These are phyloP conservation scores for Porphyrio hochstetteri DNA, from an alignment of 2,113 vertebrate species.

Conservation along the genomic window DNA sequence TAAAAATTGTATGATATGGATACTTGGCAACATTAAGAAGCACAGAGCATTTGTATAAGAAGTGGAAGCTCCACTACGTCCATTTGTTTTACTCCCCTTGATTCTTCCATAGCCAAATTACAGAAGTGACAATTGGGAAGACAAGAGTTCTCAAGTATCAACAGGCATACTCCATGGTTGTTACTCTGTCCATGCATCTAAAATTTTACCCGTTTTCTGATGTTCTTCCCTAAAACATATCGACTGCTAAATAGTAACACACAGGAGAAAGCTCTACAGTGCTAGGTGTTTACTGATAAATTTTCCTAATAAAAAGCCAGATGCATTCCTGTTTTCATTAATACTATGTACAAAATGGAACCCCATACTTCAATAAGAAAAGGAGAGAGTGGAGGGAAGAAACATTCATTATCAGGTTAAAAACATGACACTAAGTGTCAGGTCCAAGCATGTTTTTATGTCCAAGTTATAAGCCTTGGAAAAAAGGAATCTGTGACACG, in stretches of 20 bases:
- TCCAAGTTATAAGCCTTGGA: background rate
- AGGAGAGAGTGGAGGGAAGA: background rate
- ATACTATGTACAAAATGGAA: background rate
- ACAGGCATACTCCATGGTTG: background rate
- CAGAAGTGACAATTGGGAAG: background rate
- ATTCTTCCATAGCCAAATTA: background rate
- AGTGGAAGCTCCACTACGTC: background rate
- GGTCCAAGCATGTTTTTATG: background rate
- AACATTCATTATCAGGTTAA: background rate
- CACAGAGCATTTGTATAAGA: background rate
- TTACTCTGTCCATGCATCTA: background rate
- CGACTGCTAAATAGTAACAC: background rate
- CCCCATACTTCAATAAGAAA: background rate
- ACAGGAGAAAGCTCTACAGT: background rate
- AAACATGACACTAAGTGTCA: background rate
- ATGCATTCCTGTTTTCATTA: background rate
- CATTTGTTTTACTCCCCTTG: background rate
- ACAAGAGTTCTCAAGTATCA: background rate
- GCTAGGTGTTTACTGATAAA: background rate
- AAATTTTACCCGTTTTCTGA: background rate
- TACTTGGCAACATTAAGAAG: background rate
- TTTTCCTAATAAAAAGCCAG: background rate
- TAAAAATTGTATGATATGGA: background rate
- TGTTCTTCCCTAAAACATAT: background rate
- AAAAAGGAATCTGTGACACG: conserved; percentile 22